phyloP scores from a whole-genome alignment of 2,888 invertebrate genomes.

The Chrysolina haemoptera region DNA sequence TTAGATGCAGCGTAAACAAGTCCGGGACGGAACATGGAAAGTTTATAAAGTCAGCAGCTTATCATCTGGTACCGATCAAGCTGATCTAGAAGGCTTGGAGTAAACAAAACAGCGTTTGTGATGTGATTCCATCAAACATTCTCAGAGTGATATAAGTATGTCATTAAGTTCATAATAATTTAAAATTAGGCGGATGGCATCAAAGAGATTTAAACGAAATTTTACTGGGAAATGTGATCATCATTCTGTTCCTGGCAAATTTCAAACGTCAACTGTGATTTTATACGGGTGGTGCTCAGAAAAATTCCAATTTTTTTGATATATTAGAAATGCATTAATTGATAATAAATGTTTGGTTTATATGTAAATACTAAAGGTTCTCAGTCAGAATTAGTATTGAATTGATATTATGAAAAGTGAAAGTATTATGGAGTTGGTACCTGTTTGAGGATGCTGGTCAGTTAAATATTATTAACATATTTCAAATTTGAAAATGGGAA shows the following conservation, averaged over 20 bases:
- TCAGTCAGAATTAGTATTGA: too few relatives aligned
- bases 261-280: conserved; percentile 24
- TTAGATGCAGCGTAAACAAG: conserved; percentile 45
- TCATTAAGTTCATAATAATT: conserved; percentile 53
- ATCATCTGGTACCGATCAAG: conserved; percentile 53
- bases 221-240: conserved; percentile 36
- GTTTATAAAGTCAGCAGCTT: conserved; percentile 50
- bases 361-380: too few relatives aligned
- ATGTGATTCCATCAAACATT: conserved; percentile 43
- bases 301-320: background rate
- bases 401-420: too few relatives aligned
- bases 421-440: too few relatives aligned
- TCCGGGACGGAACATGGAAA: conserved; percentile 42
- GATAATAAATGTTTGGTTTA: too few relatives aligned
- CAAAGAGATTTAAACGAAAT: conserved; percentile 45
- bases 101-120: conserved; percentile 51
- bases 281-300: background rate
- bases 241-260: conserved; percentile 24
- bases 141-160: conserved; percentile 52
- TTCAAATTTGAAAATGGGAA: too few relatives aligned
- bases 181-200: conserved; percentile 46
- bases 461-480: too few relatives aligned
- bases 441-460: too few relatives aligned
- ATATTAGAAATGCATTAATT: too few relatives aligned
- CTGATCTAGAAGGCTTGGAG: conserved; percentile 42